Conservation (phyloP, 2,113 vertebrate species). For the Elgaria multicarinata region DNA sequence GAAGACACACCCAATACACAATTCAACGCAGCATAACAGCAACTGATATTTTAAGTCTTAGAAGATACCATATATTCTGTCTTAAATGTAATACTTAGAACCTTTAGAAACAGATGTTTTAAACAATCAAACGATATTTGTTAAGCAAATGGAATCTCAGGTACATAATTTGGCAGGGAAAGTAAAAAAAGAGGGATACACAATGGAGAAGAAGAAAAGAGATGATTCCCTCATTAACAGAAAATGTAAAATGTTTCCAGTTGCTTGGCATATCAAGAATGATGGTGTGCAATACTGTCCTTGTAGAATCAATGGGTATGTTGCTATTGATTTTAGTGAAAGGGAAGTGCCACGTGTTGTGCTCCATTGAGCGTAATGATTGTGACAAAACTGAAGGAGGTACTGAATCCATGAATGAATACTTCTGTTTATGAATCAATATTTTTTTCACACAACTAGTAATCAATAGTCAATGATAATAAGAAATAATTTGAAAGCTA, state of each 20-base stretch:
- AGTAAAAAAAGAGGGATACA: neutral
- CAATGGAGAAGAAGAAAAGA: neutral
- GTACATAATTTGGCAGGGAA: neutral
- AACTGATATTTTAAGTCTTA: neutral
- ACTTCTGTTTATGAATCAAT: neutral
- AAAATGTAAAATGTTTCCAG: neutral
- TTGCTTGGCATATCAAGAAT: neutral
- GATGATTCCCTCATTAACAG: neutral
- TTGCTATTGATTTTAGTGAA: neutral
- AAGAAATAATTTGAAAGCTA: constrained; percentile 12
- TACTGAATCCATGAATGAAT: constrained; percentile 2
- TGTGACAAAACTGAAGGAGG: neutral
- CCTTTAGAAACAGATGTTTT: neutral
- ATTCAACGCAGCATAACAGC: neutral
- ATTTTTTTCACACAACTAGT: neutral
- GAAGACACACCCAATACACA: neutral
- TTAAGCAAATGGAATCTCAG: neutral
- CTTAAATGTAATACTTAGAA: neutral
- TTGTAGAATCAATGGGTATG: constrained; percentile 29
- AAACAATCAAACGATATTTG: neutral
- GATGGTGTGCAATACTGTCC: neutral
- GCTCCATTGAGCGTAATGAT: constrained; percentile 30
- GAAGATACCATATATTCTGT: neutral
- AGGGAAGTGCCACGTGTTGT: neutral
- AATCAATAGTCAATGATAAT: neutral